Conservation (phyloP, 1,140 invertebrate species). For the Campoletis sonorensis region DNA sequence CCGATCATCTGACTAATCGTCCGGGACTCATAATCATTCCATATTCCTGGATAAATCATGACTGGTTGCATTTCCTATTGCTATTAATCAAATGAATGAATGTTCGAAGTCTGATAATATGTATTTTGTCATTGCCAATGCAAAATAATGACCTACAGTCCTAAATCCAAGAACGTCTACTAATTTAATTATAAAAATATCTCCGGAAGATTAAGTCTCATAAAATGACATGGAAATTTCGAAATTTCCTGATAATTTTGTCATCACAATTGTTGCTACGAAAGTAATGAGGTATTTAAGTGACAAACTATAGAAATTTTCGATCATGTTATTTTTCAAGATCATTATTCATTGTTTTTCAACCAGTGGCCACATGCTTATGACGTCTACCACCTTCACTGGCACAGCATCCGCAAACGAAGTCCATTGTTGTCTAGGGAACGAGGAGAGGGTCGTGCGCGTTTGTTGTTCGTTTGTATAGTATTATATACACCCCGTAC, state of each 20-base stretch:
- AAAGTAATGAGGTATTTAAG: neutral
- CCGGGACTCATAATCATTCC: conserved; percentile 51
- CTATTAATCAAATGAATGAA: neutral
- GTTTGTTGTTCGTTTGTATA: conserved; percentile 39
- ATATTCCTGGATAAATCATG: conserved; percentile 45
- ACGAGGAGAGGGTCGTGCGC: conserved; percentile 26
- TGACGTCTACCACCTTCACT: conserved; percentile 29
- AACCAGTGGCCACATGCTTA: conserved; percentile 15
- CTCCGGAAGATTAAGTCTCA: neutral
- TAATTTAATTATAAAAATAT: neutral
- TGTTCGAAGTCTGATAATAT: neutral
- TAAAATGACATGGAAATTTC: neutral
- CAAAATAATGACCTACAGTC: neutral
- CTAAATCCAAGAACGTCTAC: neutral
- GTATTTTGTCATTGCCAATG: too few species aligned
- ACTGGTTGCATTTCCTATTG: neutral
- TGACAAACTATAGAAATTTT: neutral
- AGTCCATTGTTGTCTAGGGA: conserved; percentile 38
- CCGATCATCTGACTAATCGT: conserved; percentile 18
- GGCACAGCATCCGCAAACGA: conserved; percentile 2
- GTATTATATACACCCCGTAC: conserved; percentile 25
- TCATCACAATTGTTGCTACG: too few species aligned
- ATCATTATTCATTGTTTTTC: neutral
- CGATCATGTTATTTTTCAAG: neutral
- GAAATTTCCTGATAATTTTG: neutral